phyloP scores from a whole-genome alignment of 2,113 vertebrate genomes.

The Sceloporus tristichus region DNA sequence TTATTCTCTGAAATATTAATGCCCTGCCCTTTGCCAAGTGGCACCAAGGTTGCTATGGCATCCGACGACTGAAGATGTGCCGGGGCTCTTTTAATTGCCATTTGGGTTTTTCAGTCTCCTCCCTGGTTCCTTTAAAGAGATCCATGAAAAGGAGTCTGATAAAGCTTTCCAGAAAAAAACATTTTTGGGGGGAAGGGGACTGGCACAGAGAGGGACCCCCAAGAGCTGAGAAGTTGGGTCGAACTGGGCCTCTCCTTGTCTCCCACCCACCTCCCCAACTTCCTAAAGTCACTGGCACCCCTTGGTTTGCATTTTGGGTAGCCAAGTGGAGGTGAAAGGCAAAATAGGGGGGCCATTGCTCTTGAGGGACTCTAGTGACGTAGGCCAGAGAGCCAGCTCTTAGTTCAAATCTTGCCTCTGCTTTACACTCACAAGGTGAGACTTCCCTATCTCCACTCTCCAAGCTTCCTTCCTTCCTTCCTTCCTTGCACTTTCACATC shows the following conservation, averaged over 20 bases:
- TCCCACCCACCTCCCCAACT: neutral
- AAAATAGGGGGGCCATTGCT: no score
- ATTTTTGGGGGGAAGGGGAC: no score
- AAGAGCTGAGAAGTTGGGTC: neutral
- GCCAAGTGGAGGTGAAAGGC: neutral
- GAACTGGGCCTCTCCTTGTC: no score
- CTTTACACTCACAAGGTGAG: no score
- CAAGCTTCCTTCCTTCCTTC: no score
- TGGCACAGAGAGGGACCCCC: neutral
- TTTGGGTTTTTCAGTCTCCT: neutral
- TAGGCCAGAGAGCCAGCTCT: no score
- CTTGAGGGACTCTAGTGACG: no score
- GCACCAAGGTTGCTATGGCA: slow-evolving; percentile 29
- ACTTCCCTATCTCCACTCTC: no score
- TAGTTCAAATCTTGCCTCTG: no score
- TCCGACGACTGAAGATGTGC: neutral
- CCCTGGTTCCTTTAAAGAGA: neutral
- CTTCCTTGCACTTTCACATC: no score
- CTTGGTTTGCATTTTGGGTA: neutral
- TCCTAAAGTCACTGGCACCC: neutral
- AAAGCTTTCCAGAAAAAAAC: neutral
- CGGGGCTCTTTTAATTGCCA: slow-evolving; percentile 4
- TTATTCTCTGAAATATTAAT: slow-evolving; percentile 29
- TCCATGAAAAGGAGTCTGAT: neutral
- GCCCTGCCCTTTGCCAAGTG: slow-evolving; percentile 25